Evolutionary conservation across 2,797 vertebrate genomes (phyloP).

Genomic region (Telmatherina bonti): DNA sequence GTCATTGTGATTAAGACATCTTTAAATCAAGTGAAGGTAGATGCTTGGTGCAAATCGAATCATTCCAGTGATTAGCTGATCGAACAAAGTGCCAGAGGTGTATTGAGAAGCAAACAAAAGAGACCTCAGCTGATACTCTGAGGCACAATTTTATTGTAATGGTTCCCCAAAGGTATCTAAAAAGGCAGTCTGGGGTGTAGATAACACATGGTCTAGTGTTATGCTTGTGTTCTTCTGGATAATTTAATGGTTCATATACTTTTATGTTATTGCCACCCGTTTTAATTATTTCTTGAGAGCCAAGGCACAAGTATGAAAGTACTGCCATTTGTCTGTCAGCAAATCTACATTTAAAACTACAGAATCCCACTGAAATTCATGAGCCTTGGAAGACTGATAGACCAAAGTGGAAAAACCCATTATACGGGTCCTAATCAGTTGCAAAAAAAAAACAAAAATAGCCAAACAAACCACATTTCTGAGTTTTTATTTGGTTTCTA

Average conservation of each 20-base stretch:
- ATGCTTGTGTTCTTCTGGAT: not conserved
- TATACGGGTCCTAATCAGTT: not conserved
- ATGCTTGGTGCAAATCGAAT: conserved; percentile 40
- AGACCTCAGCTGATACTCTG: conserved; percentile 7
- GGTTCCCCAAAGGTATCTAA: conserved; percentile 1
- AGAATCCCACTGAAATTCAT: not conserved
- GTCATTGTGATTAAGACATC: conserved; percentile 32
- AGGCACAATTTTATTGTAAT: conserved; percentile 22
- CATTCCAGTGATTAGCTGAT: conserved; percentile 45
- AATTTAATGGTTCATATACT: not conserved
- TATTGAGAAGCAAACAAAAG: conserved; percentile 35
- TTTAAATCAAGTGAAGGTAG: conserved; percentile 36
- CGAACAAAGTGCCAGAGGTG: conserved; percentile 20
- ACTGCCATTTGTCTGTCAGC: not conserved
- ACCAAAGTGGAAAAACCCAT: too few species aligned
- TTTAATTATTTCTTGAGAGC: too few species aligned
- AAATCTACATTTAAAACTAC: not conserved
- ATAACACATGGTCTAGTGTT: conserved; percentile 6
- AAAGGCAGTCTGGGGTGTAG: not conserved
- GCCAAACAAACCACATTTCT: not conserved
- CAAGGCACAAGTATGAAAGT: too few species aligned
- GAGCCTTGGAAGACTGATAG: not conserved
- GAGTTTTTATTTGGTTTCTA: too few species aligned
- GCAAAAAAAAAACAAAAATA: not conserved
- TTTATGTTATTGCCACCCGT: too few species aligned